Percentiles rank a stretch among this genome's conserved stretches.
Evolutionary conservation across 2,888 invertebrate species (phyloP).

Genomic region (Epirrita christyi): DNA sequence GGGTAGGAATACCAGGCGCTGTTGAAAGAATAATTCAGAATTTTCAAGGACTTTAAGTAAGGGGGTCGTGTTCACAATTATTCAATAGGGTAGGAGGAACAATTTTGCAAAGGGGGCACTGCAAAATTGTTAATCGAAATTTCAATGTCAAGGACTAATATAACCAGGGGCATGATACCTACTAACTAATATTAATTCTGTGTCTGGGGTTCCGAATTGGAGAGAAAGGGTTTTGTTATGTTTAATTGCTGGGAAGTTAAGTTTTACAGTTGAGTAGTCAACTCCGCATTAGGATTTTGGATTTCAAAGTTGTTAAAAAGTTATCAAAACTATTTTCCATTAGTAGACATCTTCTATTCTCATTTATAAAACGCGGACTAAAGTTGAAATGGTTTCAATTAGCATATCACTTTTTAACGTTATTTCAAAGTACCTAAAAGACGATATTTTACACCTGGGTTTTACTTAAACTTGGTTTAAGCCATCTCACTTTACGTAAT

Average conservation of each 20-base stretch:
- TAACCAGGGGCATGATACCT: constrained; percentile 14
- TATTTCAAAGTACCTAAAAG: too few relatives aligned
- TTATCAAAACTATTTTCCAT: neutral
- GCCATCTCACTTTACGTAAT: too few relatives aligned
- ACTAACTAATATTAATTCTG: constrained; percentile 7
- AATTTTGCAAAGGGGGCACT: too few relatives aligned
- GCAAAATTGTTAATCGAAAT: constrained; percentile 16
- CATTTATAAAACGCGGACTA: too few relatives aligned
- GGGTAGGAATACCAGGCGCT: neutral
- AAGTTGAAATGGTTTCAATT: too few relatives aligned
- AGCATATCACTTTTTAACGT: too few relatives aligned
- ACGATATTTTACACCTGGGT: too few relatives aligned
- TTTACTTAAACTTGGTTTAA: too few relatives aligned
- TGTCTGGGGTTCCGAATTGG: constrained; percentile 1
- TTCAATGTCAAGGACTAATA: constrained; percentile 26
- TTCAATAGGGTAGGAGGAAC: constrained; percentile 1
- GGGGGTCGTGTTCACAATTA: constrained; percentile 9
- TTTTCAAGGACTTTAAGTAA: constrained; percentile 2
- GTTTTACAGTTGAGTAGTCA: constrained; percentile 7
- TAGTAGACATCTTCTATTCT: neutral
- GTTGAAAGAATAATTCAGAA: neutral
- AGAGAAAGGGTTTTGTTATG: constrained; percentile 4
- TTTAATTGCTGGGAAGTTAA: constrained; percentile 1
- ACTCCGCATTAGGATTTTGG: constrained; percentile 5
- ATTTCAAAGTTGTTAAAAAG: neutral